These are phyloP conservation scores for Hylaeus volcanicus DNA, from an alignment of 1,140 invertebrate species.

Conservation along the genomic window DNA sequence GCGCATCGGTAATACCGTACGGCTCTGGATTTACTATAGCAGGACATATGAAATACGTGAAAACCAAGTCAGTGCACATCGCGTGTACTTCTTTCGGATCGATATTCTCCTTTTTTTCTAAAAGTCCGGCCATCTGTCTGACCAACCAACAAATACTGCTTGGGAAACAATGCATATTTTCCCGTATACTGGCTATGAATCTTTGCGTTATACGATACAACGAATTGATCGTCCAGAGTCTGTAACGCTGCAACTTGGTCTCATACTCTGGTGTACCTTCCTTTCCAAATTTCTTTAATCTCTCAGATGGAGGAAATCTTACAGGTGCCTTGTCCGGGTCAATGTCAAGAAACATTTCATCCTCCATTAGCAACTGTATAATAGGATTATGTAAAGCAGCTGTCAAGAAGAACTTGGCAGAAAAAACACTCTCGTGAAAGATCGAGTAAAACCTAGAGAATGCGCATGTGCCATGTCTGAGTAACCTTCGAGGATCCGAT, in stretches of 20 bases:
- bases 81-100: slow-evolving; percentile 86
- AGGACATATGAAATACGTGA: slow-evolving; percentile 97
- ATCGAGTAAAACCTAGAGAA: slow-evolving; percentile 94
- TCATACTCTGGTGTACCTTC: slow-evolving; percentile 87
- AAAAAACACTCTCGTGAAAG: slow-evolving; percentile 94
- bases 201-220: slow-evolving; percentile 89
- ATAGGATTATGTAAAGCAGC: slow-evolving; percentile 95
- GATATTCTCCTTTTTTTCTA: slow-evolving; percentile 84
- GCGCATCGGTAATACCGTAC: slow-evolving; percentile 96
- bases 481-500: slow-evolving; percentile 90
- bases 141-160: slow-evolving; percentile 89
- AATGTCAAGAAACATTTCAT: slow-evolving; percentile 95
- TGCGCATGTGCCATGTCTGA: slow-evolving; percentile 92
- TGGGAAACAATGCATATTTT: slow-evolving; percentile 96
- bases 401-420: slow-evolving; percentile 95
- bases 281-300: slow-evolving; percentile 89
- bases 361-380: slow-evolving; percentile 94
- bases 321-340: slow-evolving; percentile 93
- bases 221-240: slow-evolving; percentile 89
- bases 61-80: slow-evolving; percentile 95
- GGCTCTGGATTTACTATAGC: slow-evolving; percentile 98
- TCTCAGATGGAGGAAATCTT: slow-evolving; percentile 86
- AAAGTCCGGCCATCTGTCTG: slow-evolving; percentile 87
- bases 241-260: slow-evolving; percentile 87
- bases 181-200: slow-evolving; percentile 92